Base-by-base conservation (phyloP, 2,888 invertebrate species). In the Folsomia candida region DNA sequence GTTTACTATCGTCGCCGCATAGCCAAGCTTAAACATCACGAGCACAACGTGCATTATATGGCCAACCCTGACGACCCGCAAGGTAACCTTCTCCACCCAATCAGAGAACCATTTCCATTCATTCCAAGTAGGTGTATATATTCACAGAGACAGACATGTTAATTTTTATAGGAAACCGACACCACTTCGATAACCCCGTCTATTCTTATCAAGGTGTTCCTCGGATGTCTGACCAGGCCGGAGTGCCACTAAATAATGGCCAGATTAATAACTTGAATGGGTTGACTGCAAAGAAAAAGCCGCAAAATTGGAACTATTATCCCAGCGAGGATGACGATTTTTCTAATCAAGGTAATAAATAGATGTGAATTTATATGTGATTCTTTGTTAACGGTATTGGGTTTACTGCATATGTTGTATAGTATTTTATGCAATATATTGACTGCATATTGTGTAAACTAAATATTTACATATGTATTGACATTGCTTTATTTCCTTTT, bases 111-210 rank as follows among this genome's bases (percentile, higher is more conserved):
- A 20, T 54, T 54, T 27, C 65, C 80, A 76, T 73, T 54, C 62
- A n/a, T n/a, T n/a, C 59, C 20, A 37, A 68, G 47, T 69, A 57
- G 27, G 59, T 27, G 28, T 22, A 47, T n/a, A n/a, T n/a, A n/a
- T n/a, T n/a, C n/a, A n/a, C n/a, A n/a, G n/a, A n/a, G n/a, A n/a
- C n/a, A n/a, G n/a, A n/a, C n/a, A n/a, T n/a, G n/a, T n/a, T n/a
- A 14, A 2, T 27, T 70, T 70, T 73, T 74, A 60, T 81, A 83
- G 71, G 81, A 90, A 91, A 91, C 82, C 89, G 90, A 81, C 91
- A 91, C 83, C 93, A 94, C 83, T 94, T 94, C 83, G 94, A 94
- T 84, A 94, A 94, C 86, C 94, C 94, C 0, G 93, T 93, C 2
- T 94, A 94, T 83, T 90, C 92, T 14, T 91, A 88, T 84, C 89